Base-by-base conservation (phyloP, 1,140 invertebrate genomes). In the Asobara japonica region DNA sequence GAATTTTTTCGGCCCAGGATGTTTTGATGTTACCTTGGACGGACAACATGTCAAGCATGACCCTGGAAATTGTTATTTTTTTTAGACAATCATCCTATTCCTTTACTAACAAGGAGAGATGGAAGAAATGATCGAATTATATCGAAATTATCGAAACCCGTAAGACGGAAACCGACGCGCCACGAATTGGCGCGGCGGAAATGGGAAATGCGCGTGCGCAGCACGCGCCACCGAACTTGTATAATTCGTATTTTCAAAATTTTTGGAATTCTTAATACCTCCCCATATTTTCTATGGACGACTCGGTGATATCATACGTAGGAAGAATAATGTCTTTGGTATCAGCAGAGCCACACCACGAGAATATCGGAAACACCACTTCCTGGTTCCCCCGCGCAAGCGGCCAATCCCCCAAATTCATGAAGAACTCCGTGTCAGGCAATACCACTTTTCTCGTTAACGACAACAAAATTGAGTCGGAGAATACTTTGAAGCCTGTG, bases 341-440 rank as follows among this genome's bases (percentile, higher is more conserved):
- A 74, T 94, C 90, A 64, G 91, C 88, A 74, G 95, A 97, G 1
- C 96, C 96, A 89, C 97, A 98, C 97, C 97, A 99, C 33, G 96
- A 98, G 83, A 99, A 96, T 67, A 99, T 92, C n/a, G 97, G 96
- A 76, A 94, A 89, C 13, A 88, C 85, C 41, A 86, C 78, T 18
- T 7, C 41, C 41, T 89, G 85, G 13, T 90, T 89, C 66, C 90
- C 90, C 45, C 89, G 85, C 0, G 91, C 89, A 11, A 99, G 85
- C 10, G 97, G 97, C 96, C 97, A 99, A 86, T 99, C 97, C 16
- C 97, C 97, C 13, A 99, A 89, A 88, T 99, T 99, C 29, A 96
- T 90, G 77, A 98, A 93, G 78, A 99, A 92, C 85, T 98, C 96
- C 69, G 95, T 85, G 88, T 99, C 94, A 11, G 97, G 96, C 51